Evolutionary conservation across 2,113 vertebrate genomes (phyloP).

Genomic region (Nettapus auritus): DNA sequence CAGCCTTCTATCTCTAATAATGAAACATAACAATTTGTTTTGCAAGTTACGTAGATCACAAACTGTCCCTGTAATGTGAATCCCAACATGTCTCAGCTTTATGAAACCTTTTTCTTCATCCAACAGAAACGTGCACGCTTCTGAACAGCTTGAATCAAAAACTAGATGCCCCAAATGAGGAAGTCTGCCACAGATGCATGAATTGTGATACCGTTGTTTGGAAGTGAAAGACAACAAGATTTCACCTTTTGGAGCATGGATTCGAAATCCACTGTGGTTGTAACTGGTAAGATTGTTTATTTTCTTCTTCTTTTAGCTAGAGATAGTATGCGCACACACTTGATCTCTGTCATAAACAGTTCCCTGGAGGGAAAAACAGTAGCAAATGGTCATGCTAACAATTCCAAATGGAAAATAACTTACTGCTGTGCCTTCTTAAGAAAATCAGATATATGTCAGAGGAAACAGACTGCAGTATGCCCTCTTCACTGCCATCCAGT

Average conservation of each 20-base stretch:
- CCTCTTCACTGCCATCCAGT: slow-evolving; percentile 9
- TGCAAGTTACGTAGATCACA: slow-evolving; percentile 11
- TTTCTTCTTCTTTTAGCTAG: slow-evolving; percentile 32
- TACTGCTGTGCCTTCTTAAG: slow-evolving; percentile 33
- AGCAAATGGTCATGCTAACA: slow-evolving; percentile 37
- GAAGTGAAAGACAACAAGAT: not conserved
- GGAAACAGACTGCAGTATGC: slow-evolving; percentile 18
- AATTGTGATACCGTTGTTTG: not conserved
- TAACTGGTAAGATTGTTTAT: slow-evolving; percentile 69
- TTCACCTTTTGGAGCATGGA: slow-evolving; percentile 44
- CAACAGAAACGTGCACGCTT: not conserved
- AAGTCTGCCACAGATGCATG: not conserved
- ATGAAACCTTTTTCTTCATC: not conserved
- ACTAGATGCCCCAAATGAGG: not conserved
- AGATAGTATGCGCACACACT: not conserved
- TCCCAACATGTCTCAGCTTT: not conserved
- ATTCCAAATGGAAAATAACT: slow-evolving; percentile 54
- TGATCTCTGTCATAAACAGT: slow-evolving; percentile 34
- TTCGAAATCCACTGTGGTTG: slow-evolving; percentile 61
- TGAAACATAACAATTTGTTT: not conserved
- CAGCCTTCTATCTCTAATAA: slow-evolving; percentile 1
- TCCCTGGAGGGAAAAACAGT: slow-evolving; percentile 1
- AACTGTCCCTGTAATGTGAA: slow-evolving; percentile 20
- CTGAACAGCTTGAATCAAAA: not conserved
- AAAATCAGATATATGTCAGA: slow-evolving; percentile 17